Evolutionary conservation across 2,113 vertebrate genomes (phyloP).

Genomic region (Lichenostomus cassidix): DNA sequence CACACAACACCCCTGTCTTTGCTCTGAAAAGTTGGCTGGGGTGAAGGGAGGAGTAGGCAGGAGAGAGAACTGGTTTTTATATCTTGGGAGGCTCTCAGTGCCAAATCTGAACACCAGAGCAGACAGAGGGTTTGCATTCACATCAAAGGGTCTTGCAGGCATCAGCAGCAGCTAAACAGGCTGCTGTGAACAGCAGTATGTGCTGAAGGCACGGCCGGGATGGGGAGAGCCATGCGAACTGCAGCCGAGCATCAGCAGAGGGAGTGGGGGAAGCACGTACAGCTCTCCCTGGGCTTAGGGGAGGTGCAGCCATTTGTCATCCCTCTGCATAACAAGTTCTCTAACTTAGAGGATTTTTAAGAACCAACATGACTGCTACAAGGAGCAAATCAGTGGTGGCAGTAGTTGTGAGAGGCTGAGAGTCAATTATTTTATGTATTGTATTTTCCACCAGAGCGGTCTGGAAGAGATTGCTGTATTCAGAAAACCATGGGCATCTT

Average conservation of each 20-base stretch:
- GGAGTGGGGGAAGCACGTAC: accelerated
- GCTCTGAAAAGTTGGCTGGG: not conserved
- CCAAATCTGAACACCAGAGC: not conserved
- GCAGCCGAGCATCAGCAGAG: not conserved
- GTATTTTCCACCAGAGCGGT: not conserved
- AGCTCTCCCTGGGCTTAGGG: not conserved
- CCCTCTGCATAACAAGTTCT: not conserved
- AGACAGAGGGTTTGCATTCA: not conserved
- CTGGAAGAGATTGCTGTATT: not conserved
- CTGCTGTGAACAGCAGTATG: not conserved
- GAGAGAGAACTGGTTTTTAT: not conserved
- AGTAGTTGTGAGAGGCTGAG: not conserved
- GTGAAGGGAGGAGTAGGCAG: not conserved
- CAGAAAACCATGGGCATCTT: not conserved
- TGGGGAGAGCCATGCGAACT: not conserved
- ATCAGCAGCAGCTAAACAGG: not conserved
- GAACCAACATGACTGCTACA: not conserved
- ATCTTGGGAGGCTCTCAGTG: not conserved
- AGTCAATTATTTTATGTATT: constrained; percentile 31
- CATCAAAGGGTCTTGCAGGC: not conserved
- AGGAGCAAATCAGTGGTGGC: not conserved
- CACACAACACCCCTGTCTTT: not conserved
- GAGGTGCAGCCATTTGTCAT: not conserved
- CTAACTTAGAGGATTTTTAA: not conserved
- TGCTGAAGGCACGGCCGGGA: not conserved